A percentile compares a stretch with the other conserved stretches of the same genome.
Conservation (phyloP, 2,888 invertebrate species). For the Holacanthella duospinosa region DNA sequence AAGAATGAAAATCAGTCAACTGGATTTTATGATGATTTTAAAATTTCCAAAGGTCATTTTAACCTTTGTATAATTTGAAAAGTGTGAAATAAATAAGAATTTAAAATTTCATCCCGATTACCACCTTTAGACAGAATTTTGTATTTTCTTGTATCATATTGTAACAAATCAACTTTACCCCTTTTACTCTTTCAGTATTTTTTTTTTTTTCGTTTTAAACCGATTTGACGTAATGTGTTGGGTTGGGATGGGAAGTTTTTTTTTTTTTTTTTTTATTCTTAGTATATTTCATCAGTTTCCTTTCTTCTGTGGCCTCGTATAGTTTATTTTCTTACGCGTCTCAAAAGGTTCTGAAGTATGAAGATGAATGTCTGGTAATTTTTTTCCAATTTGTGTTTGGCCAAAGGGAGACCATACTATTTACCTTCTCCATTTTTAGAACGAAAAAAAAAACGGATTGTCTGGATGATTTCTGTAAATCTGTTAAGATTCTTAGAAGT, state of each 20-base stretch:
- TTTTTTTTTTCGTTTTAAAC: too few species aligned
- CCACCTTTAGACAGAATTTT: too few species aligned
- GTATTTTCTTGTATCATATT: too few species aligned
- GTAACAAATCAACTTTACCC: too few species aligned
- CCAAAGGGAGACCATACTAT: background rate
- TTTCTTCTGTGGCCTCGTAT: background rate
- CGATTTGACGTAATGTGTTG: too few species aligned
- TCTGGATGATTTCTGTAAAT: background rate
- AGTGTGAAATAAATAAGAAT: too few species aligned
- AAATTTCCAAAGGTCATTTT: background rate
- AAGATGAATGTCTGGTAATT: conserved; percentile 6
- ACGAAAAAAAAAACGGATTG: background rate
- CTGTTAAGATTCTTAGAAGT: background rate
- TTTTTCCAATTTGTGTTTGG: background rate
- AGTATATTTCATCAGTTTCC: background rate
- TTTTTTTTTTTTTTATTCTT: background rate
- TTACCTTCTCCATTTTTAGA: conserved; percentile 3
- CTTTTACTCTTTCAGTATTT: too few species aligned
- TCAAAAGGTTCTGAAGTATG: background rate
- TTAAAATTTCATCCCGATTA: too few species aligned
- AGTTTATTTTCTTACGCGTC: conserved; percentile 1
- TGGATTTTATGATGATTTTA: conserved; percentile 1
- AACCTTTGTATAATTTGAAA: too few species aligned
- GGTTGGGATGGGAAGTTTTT: background rate
- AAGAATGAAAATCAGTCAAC: background rate